Evolutionary conservation across 2,797 vertebrate species (phyloP), one percentile per base, ranked within the genome.

Genomic region (Crypturellus tataupa): DNA sequence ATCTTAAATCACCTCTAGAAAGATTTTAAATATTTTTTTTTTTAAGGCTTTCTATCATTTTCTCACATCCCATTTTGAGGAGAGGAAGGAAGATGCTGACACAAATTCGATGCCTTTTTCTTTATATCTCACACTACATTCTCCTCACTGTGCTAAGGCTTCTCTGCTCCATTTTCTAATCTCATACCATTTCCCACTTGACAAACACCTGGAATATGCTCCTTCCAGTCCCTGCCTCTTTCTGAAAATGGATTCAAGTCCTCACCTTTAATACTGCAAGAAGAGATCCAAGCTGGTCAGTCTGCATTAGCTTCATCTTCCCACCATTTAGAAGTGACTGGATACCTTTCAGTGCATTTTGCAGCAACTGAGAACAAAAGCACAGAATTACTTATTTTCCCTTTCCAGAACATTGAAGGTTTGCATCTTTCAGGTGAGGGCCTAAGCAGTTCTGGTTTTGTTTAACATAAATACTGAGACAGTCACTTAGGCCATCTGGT

Each of bases 231-330:
- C 2, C 44, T 87, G 68, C 76, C 42, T 40, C 51, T 39, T 60
- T 33, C 53, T 59, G 29, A 27, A 44, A 11, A 12, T 16, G 13
- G 13, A 27, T 19, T 44, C 8, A 49, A 42, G 12, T 12, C 49
- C 68, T 93, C 91, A 99, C 99, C 99, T 99, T 99, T 25, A 99
- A 95, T 12, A 98, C 98, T 55, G 99, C 99, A 73, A 99, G 97
- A 42, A 99, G 97, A 51, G 98, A 98, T 37, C 99, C 99, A 37
- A 99, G 98, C 72, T 99, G 98, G 80, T 99, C 99, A 2, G 97
- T 98, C 7, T 98, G 98, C 19, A 98, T 96, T 58, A 98, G 97
- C 68, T 98, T 99, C 98, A 99, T 99, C 96, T 99, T 99, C 25
- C 98, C 99, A 21, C 98, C 98, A 5, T 98, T 99, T n/a, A 99